Base-by-base conservation (phyloP, 2,797 vertebrate genomes). In the Hemibagrus guttatus region DNA sequence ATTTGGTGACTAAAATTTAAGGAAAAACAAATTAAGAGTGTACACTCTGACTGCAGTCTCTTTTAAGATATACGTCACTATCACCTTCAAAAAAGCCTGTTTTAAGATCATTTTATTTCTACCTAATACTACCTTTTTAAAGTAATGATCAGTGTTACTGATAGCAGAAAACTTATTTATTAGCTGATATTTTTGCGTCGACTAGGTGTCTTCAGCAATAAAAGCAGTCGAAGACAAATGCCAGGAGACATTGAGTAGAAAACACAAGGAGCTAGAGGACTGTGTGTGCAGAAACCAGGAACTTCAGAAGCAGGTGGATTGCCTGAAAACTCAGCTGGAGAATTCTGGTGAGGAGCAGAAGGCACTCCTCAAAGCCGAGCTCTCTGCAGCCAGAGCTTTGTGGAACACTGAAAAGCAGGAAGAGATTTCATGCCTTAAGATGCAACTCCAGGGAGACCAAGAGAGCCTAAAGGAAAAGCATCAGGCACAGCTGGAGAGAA, bases 351-450 rank as follows among this genome's bases (percentile, higher is more conserved):
- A 95, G 88, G 97, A 98, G 93, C 94, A 96, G 90, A 94, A 95
- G 4, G 94, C 92, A 56, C 89, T 95, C 76, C 83, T 97, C 87
- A 97, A 96, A 93, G 96, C 97, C 35, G 97, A 98, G 90, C 85
- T 99, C 86, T 96, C 97, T 0, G 97, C 94, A 89, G 97, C 97
- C 0, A 94, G 92, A 90, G 95, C 95, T 17, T 94, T 94, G 83
- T 99, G 98, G 97, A 97, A 94, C 92, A 93, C 95, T 92, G 96
- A 98, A 89, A 97, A 97, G 87, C 96, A 97, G 87, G 96, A 98
- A 91, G 97, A 99, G 94, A 94, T 98, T 58, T 91, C 94, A n/a
- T 92, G 89, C 88, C 86, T 98, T 75, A 96, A 95, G 90, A 91
- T 91, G 26, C 95, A 95, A 91, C 94, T 95, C 31, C 97, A 98